Percentiles rank a stretch among this genome's conserved stretches.
Evolutionary conservation across 2,113 vertebrate species (phyloP).

Genomic region (Vicugna pacos): DNA sequence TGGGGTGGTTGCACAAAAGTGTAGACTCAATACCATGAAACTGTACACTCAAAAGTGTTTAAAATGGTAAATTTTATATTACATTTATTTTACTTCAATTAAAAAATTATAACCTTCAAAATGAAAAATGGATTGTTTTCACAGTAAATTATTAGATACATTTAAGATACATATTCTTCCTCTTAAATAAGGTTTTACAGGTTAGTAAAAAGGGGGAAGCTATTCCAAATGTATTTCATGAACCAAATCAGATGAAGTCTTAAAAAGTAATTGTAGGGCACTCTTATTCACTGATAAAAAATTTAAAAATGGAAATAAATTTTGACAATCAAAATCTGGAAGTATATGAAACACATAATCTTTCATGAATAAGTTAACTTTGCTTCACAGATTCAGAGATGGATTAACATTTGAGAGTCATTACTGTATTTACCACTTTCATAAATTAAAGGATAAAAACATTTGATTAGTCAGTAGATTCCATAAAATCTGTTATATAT

Average conservation of each 20-base stretch:
- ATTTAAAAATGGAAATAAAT: background rate
- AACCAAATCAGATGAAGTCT: background rate
- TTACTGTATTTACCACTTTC: background rate
- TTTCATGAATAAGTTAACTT: background rate
- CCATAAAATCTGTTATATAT: background rate
- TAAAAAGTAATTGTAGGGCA: background rate
- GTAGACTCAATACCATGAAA: background rate
- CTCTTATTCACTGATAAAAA: background rate
- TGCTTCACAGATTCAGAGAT: background rate
- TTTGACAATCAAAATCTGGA: background rate
- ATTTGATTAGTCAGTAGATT: background rate
- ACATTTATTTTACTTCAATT: background rate
- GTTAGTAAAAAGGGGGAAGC: background rate
- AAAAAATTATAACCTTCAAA: background rate
- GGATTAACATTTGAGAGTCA: background rate
- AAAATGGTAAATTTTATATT: background rate
- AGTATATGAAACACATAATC: background rate
- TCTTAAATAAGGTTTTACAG: background rate
- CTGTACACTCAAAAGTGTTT: background rate
- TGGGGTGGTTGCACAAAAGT: background rate
- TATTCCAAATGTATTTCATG: background rate
- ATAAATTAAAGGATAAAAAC: background rate
- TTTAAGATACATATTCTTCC: background rate
- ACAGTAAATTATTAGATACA: background rate
- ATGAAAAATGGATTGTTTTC: background rate